Evolutionary conservation across 2,113 vertebrate genomes (phyloP).

Genomic region (Pterophyllum scalare): DNA sequence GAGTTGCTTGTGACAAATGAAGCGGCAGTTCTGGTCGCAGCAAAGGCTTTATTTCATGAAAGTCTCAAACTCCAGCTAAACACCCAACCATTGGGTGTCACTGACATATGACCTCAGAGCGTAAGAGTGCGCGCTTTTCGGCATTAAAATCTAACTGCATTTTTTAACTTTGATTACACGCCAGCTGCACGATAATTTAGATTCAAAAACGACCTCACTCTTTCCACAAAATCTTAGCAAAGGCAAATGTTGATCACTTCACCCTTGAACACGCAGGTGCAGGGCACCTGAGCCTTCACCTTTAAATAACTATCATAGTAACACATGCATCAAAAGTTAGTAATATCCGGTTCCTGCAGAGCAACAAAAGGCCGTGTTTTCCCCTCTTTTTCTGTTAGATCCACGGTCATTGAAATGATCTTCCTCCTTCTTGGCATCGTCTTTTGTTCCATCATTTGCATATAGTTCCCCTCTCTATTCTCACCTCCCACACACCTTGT

Average conservation of each 20-base stretch:
- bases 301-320: not conserved
- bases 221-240: not conserved
- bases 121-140: not conserved
- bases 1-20: not conserved
- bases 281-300: not conserved
- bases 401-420: not conserved
- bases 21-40: not conserved
- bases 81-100: not conserved
- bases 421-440: not conserved
- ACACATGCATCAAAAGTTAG: too few species aligned
- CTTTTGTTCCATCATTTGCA: conserved; percentile 45
- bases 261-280: not conserved
- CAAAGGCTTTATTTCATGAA: not conserved
- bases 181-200: not conserved
- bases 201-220: not conserved
- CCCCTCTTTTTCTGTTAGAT: not conserved
- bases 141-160: not conserved
- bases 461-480: conserved; percentile 40
- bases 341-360: not conserved
- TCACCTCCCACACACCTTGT: not conserved
- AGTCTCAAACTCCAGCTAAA: not conserved
- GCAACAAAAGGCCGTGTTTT: not conserved
- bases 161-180: not conserved
- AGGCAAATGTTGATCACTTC: not conserved
- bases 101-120: not conserved